Conservation (phyloP, 2,888 invertebrate species). For the Gisinianus flammeolus region DNA sequence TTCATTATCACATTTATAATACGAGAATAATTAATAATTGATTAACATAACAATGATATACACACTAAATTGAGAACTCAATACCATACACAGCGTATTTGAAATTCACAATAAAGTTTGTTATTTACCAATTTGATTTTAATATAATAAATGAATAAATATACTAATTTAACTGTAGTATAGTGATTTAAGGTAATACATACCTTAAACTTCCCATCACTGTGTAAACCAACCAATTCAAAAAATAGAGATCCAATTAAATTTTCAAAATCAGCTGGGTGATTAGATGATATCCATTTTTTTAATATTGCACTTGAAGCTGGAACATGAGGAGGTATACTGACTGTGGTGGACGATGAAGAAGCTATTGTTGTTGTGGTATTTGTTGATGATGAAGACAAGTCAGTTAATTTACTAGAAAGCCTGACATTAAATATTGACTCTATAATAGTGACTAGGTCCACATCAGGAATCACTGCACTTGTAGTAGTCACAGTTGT, state of each 20-base stretch:
- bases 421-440: conserved; percentile 51
- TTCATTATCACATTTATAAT: no score
- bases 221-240: conserved; percentile 53
- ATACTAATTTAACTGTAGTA: no score
- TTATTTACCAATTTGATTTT: no score
- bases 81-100: no score
- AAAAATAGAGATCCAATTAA: conserved; percentile 50
- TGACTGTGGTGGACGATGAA: conserved; percentile 23
- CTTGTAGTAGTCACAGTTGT: conserved; percentile 27
- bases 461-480: conserved; percentile 12
- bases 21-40: no score
- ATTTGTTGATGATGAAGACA: background rate
- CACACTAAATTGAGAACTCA: no score
- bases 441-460: conserved; percentile 44
- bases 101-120: no score
- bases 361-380: background rate
- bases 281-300: conserved; percentile 29
- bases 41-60: no score
- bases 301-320: conserved; percentile 41
- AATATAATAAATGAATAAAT: no score
- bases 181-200: no score
- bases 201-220: conserved; percentile 44
- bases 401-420: background rate
- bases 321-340: conserved; percentile 40
- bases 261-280: conserved; percentile 47